Base-by-base conservation (phyloP, 1,140 invertebrate genomes). In the Archegozetes longisetosus region DNA sequence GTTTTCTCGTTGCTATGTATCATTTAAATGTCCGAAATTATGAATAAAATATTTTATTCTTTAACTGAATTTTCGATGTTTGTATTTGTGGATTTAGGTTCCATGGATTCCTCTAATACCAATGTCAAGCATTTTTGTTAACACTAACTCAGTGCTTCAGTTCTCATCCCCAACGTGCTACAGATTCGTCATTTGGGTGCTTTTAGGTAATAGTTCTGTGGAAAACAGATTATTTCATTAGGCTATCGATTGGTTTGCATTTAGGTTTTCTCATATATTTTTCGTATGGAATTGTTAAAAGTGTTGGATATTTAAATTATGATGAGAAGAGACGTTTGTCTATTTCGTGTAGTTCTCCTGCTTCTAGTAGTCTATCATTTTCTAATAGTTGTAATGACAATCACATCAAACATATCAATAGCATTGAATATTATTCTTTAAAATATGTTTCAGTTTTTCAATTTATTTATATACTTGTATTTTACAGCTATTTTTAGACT, bases 71-170 rank as follows among this genome's bases (percentile, higher is more conserved):
- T 17, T 25, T 6, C 22, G 13, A 6, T 50, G 3, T 56, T 17
- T 12, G 12, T 13, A 46, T 13, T 17, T 6, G 22, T 56, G 6
- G n/a, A 73, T 66, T 53, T 61, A 88, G 82, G 86, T 87, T 48
- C 88, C 88, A 0, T 73, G 86, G 22, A 86, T 93, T 17, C 90
- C 90, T 1, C 72, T 88, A 23, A 75, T 92, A 40, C 88, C 89
- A 1, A 82, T 82, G 61, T 66, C 86, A 1, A 88, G 85, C 70
- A 83, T 92, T 59, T 80, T 88, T 51, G 80, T 85, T 63, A 94
- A 94, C 72, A 70, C 88, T 32, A 85, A 87, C 70, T 75, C 93
- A 28, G 92, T 92, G 85, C 77, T 87, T 64, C 84, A 88, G 71
- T 74, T 94, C 55, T 82, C 86, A 67, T 68, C 76, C 28, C 76